Evolutionary conservation across 2,888 invertebrate species (phyloP).

Genomic region (Patella depressa): DNA sequence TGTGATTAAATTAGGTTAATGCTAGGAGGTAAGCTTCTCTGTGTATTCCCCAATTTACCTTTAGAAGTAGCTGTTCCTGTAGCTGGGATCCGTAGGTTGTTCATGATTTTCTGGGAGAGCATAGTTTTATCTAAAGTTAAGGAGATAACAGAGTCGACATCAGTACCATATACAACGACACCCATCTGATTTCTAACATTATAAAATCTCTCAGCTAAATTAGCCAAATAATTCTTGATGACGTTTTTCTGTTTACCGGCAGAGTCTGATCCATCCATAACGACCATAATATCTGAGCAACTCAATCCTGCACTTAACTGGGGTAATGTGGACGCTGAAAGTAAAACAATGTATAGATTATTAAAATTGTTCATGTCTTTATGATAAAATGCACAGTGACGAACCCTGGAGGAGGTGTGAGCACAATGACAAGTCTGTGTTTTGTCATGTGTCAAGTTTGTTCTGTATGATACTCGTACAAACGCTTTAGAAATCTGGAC

Average conservation of each 20-base stretch:
- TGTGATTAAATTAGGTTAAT: slow-evolving; percentile 1
- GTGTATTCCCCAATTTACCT: not conserved
- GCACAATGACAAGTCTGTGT: too few relatives aligned
- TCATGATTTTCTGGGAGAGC: not conserved
- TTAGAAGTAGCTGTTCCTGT: slow-evolving; percentile 15
- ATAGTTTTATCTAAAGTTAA: slow-evolving; percentile 15
- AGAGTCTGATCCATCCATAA: slow-evolving; percentile 22
- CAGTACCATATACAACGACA: slow-evolving; percentile 9
- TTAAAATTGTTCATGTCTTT: too few relatives aligned
- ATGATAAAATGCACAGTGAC: too few relatives aligned
- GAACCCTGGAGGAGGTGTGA: too few relatives aligned
- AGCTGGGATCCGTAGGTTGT: slow-evolving; percentile 12
- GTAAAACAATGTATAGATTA: too few relatives aligned
- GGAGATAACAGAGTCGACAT: slow-evolving; percentile 6
- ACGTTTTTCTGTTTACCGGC: slow-evolving; percentile 16
- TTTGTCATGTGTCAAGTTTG: too few relatives aligned
- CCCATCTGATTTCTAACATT: slow-evolving; percentile 17
- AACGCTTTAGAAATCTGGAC: too few relatives aligned
- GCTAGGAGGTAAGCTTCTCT: not conserved
- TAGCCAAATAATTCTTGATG: slow-evolving; percentile 18
- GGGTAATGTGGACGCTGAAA: slow-evolving; percentile 3
- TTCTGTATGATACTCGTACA: too few relatives aligned
- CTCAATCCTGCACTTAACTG: not conserved
- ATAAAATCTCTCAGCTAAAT: slow-evolving; percentile 9
- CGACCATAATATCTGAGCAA: slow-evolving; percentile 20